phyloP scores from a whole-genome alignment of 2,797 vertebrate genomes.

The Parambassis ranga region DNA sequence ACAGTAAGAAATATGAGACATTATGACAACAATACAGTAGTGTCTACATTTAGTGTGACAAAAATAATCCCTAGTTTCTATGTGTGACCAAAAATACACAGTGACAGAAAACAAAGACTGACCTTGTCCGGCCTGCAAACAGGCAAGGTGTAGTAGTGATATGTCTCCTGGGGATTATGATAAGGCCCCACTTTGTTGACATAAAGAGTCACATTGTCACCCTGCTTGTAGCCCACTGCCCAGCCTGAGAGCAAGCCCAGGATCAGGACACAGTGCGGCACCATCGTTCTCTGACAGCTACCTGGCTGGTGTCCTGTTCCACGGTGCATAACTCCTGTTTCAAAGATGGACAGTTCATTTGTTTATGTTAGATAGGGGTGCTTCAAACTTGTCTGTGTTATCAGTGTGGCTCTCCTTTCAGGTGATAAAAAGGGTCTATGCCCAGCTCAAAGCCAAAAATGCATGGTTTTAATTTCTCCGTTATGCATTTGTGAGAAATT shows the following conservation, averaged over 20 bases:
- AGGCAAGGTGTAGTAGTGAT: conserved; percentile 93
- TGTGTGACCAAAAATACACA: not conserved
- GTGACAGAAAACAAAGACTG: conserved; percentile 40
- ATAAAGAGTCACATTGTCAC: conserved; percentile 87
- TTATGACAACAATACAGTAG: too few relatives aligned
- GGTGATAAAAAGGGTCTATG: too few relatives aligned
- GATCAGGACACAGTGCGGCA: conserved; percentile 60
- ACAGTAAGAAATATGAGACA: too few relatives aligned
- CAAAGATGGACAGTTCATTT: conserved; percentile 34
- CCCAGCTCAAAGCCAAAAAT: too few relatives aligned
- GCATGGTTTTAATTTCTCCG: not conserved
- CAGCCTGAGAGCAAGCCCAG: conserved; percentile 71
- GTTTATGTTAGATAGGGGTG: not conserved
- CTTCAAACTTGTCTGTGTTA: not conserved
- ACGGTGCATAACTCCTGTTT: conserved; percentile 58
- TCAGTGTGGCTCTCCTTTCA: not conserved
- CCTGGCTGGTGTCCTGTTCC: conserved; percentile 49
- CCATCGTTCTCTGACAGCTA: conserved; percentile 60
- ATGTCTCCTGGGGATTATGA: conserved; percentile 95
- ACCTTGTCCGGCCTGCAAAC: conserved; percentile 91
- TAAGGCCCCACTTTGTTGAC: conserved; percentile 97
- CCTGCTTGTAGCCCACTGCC: conserved; percentile 80
- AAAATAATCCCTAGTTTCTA: not conserved
- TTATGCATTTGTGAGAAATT: not conserved
- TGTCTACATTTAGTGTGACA: not conserved